These are phyloP conservation scores for Riparia riparia DNA, from an alignment of 2,113 vertebrate species.

Conservation along the genomic window DNA sequence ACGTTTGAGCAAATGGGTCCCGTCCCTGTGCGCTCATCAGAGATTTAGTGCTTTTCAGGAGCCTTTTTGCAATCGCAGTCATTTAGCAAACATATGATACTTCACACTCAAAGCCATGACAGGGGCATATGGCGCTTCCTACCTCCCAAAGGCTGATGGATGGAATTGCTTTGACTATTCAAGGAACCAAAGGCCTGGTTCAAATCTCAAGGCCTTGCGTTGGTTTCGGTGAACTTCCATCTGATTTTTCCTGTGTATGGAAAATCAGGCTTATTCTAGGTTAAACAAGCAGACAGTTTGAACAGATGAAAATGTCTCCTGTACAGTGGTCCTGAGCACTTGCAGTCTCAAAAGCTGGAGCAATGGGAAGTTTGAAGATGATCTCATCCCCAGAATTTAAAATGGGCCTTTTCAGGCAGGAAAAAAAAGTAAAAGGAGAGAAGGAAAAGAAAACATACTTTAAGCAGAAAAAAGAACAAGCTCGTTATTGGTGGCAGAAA, in stretches of 20 bases:
- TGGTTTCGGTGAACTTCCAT: neutral
- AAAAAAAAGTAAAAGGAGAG: neutral
- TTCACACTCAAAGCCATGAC: neutral
- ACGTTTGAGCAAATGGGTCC: neutral
- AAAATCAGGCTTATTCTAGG: neutral
- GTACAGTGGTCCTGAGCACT: neutral
- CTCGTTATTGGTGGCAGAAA: neutral
- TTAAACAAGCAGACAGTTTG: neutral
- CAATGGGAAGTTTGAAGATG: neutral
- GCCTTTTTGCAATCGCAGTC: slow-evolving; percentile 38
- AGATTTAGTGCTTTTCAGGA: neutral
- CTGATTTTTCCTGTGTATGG: neutral
- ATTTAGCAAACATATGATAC: slow-evolving; percentile 55
- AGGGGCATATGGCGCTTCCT: neutral
- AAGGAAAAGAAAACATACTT: neutral
- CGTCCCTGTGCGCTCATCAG: neutral
- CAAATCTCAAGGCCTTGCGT: rapidly evolving
- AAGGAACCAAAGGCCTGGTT: neutral
- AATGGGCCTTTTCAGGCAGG: neutral
- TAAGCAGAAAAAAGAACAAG: neutral
- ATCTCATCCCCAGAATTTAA: neutral
- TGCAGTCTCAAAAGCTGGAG: neutral
- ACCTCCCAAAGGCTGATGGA: neutral
- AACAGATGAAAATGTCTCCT: neutral
- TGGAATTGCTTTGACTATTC: neutral